Evolutionary conservation across 1,140 invertebrate genomes (phyloP).

Genomic region (Pogonomyrmex californicus): DNA sequence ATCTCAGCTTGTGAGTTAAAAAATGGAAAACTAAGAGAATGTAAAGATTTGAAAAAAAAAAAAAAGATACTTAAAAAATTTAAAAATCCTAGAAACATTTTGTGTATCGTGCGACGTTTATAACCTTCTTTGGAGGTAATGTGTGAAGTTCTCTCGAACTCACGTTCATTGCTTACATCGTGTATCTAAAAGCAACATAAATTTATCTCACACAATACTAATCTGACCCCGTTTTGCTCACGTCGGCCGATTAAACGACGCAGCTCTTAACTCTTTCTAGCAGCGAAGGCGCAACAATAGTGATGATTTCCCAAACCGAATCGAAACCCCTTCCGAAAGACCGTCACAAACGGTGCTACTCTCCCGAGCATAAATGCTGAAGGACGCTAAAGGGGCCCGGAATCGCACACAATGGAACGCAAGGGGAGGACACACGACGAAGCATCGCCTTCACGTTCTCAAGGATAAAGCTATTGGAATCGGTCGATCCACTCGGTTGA

Average conservation of each 20-base stretch:
- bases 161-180: neutral
- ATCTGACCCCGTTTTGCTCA: neutral
- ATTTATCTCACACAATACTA: slow-evolving; percentile 18
- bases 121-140: neutral
- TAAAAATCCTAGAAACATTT: neutral
- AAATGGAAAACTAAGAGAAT: neutral
- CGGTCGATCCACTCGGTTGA: slow-evolving; percentile 81
- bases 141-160: slow-evolving; percentile 8
- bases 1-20: neutral
- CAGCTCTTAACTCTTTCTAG: slow-evolving; percentile 51
- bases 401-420: slow-evolving; percentile 59
- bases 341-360: slow-evolving; percentile 68
- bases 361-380: slow-evolving; percentile 68
- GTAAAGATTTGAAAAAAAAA: neutral
- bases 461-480: slow-evolving; percentile 81
- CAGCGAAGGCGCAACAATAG: slow-evolving; percentile 60
- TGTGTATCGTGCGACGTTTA: neutral
- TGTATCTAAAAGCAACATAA: neutral
- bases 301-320: slow-evolving; percentile 62
- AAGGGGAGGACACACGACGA: slow-evolving; percentile 40
- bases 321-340: slow-evolving; percentile 61
- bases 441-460: slow-evolving; percentile 67
- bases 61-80: neutral
- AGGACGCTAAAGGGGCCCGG: slow-evolving; percentile 50
- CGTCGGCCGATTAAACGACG: slow-evolving; percentile 1